phyloP scores from a whole-genome alignment of 2,113 vertebrate species.

The Accipiter virgatus region DNA sequence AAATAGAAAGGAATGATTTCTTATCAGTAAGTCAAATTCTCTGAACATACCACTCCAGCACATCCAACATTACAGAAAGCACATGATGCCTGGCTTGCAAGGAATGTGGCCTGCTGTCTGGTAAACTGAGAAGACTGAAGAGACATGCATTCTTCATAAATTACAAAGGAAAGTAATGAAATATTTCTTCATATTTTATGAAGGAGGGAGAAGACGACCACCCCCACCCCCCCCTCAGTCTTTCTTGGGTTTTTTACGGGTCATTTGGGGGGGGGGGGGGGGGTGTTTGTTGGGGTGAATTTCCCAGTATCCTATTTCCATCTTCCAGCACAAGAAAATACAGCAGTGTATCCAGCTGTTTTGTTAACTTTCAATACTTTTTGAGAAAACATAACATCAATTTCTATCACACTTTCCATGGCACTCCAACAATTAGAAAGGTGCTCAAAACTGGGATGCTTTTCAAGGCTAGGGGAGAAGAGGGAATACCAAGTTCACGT shows the following conservation, averaged over 20 bases:
- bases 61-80: slow-evolving; percentile 6
- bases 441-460: not conserved
- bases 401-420: not conserved
- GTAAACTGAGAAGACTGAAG: not conserved
- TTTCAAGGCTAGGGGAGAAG: not conserved
- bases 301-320: not conserved
- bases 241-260: not conserved
- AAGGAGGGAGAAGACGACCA: not conserved
- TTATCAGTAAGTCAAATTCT: slow-evolving; percentile 31
- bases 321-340: not conserved
- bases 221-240: too few species aligned
- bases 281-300: not conserved
- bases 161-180: not conserved
- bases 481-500: not conserved
- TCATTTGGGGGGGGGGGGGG: not conserved
- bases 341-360: not conserved
- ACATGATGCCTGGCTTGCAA: slow-evolving; percentile 6
- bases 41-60: not conserved
- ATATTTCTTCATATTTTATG: not conserved
- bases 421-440: not conserved
- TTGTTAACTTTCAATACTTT: not conserved
- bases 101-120: not conserved
- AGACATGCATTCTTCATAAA: not conserved
- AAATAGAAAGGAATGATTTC: slow-evolving; percentile 58
- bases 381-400: not conserved